Evolutionary conservation across 64 coral and sea anemone genomes (phyloP), one percentile per base, ranked within the genome.

Genomic region (Montipora cactus): DNA sequence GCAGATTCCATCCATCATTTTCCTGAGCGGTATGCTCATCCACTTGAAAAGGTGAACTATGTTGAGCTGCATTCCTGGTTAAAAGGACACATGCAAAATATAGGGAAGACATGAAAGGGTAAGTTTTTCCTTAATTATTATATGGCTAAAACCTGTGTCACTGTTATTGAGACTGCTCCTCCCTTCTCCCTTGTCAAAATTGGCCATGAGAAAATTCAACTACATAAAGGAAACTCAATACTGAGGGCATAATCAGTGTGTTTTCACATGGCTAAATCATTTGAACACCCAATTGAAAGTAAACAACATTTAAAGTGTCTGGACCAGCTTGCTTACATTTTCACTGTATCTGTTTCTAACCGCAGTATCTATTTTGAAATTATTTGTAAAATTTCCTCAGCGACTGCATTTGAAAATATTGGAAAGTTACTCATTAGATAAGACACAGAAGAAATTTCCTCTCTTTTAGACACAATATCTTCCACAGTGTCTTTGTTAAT

Each of bases 1-100:
- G 88, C 49, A 90, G 88, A 28, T 68, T 22, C 88, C 88, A 79
- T 49, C 25, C 53, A 21, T 90, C 88, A n/a, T 55, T 90, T 90
- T 90, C 88, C 88, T 18, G 25, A 90, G 19, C n/a, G 59, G 4
- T 16, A 46, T 61, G 13, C 52, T 78, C 76, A 90, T 78, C 88
- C 88, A 20, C 75, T 90, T 28, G 76, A 80, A 66, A 62, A 44
- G 49, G 76, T 90, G 74, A 37, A 90, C 74, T 79, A 76, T 90
- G 76, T 68, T 28, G 53, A 90, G 44, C 14, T 90, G 51, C 75
- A 80, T 48, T 1, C 48, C 16, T 90, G 88, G 88, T 61, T 90
- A 47, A 59, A 37, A 79, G 23, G 23, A 9, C 88, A 67, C 55
- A 59, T 90, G 19, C 88, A 21, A 77, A 59, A 59, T 59, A 59